Evolutionary conservation across 2,113 vertebrate species (phyloP).

Genomic region (Pseudorhombus dupliciocellatus): DNA sequence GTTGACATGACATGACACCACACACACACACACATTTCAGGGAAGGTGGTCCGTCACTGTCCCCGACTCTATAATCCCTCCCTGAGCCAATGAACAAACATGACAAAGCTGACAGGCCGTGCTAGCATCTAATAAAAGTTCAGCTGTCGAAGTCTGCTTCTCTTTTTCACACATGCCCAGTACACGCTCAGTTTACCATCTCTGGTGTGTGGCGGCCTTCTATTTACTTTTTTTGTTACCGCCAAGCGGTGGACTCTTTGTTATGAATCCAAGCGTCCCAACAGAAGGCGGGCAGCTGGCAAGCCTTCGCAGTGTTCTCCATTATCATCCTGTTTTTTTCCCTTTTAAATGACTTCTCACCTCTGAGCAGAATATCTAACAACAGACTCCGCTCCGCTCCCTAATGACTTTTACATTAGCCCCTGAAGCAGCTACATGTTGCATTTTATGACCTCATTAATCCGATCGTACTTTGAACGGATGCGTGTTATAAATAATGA

Average conservation of each 20-base stretch:
- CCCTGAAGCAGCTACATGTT: constrained; percentile 20
- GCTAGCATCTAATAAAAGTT: constrained; percentile 5
- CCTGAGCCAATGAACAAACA: constrained; percentile 30
- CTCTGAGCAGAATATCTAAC: constrained; percentile 2
- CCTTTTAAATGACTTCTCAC: not conserved
- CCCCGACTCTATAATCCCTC: constrained; percentile 12
- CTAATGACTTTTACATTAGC: constrained; percentile 2
- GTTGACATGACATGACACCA: not conserved
- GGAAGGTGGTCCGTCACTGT: constrained; percentile 2
- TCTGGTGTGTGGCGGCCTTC: too few species aligned
- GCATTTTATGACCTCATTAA: constrained; percentile 7
- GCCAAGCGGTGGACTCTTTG: too few species aligned
- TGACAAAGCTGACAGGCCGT: constrained; percentile 19
- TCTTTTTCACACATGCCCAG: not conserved
- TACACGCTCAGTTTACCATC: not conserved
- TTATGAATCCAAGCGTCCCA: too few species aligned
- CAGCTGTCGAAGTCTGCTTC: not conserved
- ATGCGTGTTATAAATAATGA: not conserved
- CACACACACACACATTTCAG: not conserved
- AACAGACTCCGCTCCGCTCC: not conserved
- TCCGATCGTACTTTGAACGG: not conserved
- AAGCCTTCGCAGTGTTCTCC: constrained; percentile 1
- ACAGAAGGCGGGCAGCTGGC: too few species aligned
- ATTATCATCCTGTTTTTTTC: not conserved
- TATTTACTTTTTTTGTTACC: too few species aligned